These are phyloP conservation scores for Chaetops frenatus DNA, from an alignment of 2,113 vertebrate species.

Conservation along the genomic window DNA sequence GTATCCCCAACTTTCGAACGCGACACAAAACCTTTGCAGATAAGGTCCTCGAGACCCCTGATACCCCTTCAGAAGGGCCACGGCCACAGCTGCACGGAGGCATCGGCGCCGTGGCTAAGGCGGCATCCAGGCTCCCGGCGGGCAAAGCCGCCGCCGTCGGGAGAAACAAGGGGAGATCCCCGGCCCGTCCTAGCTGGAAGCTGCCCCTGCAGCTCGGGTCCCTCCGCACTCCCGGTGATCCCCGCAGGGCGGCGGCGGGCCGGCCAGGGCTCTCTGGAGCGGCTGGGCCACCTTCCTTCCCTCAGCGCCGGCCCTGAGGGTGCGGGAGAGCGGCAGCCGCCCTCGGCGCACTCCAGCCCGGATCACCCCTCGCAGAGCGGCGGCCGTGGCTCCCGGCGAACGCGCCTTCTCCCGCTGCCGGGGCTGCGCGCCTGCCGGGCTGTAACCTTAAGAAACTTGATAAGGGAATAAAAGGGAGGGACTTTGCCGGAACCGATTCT, in stretches of 20 bases:
- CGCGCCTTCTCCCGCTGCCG: background rate
- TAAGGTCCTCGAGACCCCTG: rapidly evolving
- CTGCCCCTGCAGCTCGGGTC: background rate
- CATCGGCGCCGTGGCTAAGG: background rate
- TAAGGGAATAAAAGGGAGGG: background rate
- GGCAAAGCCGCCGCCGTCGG: background rate
- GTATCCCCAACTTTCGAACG: background rate
- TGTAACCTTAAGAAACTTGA: constrained; percentile 41
- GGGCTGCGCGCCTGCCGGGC: background rate
- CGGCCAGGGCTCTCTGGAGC: no score
- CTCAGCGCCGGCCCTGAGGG: background rate
- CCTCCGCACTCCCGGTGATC: background rate
- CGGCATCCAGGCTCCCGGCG: background rate
- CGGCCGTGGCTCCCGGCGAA: background rate
- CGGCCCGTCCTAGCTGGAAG: background rate
- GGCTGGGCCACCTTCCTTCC: background rate
- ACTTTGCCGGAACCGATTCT: background rate
- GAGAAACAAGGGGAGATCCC: background rate
- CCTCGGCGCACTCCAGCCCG: no score
- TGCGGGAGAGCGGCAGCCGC: background rate
- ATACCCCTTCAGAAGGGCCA: background rate
- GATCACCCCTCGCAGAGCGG: background rate
- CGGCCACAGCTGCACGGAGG: background rate
- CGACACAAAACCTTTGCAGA: background rate
- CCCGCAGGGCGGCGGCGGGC: background rate